Evolutionary conservation across 2,797 vertebrate species (phyloP).

Genomic region (Botia kubotai): DNA sequence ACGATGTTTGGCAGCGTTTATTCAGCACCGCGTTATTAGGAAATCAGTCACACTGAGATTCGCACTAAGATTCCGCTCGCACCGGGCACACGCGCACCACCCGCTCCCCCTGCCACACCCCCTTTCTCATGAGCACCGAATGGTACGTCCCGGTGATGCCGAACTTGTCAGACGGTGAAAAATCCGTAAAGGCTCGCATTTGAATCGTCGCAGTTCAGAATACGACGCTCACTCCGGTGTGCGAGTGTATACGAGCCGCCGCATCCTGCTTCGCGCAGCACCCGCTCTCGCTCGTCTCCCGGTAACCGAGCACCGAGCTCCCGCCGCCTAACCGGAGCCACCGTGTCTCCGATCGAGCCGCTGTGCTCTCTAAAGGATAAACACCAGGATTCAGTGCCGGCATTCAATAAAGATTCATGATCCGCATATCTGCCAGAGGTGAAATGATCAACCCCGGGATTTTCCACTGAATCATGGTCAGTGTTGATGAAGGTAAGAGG

Average conservation of each 20-base stretch:
- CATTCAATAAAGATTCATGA: slow-evolving; percentile 14
- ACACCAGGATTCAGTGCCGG: slow-evolving; percentile 36
- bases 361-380: slow-evolving; percentile 47
- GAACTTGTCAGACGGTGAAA: slow-evolving; percentile 48
- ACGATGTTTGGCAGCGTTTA: slow-evolving; percentile 22
- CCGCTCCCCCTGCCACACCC: slow-evolving; percentile 59
- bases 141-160: slow-evolving; percentile 67
- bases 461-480: slow-evolving; percentile 43
- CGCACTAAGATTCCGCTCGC: slow-evolving; percentile 21
- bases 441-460: slow-evolving; percentile 29
- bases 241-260: slow-evolving; percentile 22
- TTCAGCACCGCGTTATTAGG: slow-evolving; percentile 29
- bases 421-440: slow-evolving; percentile 6
- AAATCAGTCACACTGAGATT: slow-evolving; percentile 39
- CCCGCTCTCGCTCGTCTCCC: slow-evolving; percentile 45
- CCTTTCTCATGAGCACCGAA: slow-evolving; percentile 55
- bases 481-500: slow-evolving; percentile 38
- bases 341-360: slow-evolving; percentile 24
- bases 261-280: slow-evolving; percentile 33
- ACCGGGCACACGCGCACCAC: slow-evolving; percentile 29
- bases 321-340: slow-evolving; percentile 44
- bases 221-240: slow-evolving; percentile 26
- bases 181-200: slow-evolving; percentile 51
- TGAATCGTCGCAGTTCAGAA: slow-evolving; percentile 50
- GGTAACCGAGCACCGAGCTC: slow-evolving; percentile 49